Percentiles rank a stretch among this genome's conserved stretches.
Evolutionary conservation across 2,888 invertebrate species (phyloP).

Genomic region (Aplocera efformata): DNA sequence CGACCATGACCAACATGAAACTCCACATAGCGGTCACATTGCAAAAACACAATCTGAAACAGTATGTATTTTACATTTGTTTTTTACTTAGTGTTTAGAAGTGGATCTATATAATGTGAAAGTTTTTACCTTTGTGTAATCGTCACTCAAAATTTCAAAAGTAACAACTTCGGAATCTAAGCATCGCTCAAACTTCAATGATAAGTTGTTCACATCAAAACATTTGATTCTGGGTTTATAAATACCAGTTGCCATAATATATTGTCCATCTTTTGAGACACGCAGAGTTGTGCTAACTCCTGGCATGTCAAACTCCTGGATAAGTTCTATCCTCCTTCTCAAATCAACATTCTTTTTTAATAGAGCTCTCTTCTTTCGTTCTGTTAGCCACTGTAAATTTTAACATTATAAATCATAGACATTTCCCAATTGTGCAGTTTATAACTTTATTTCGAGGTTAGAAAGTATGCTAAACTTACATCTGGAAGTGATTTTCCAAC

Average conservation of each 20-base stretch:
- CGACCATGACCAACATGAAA: constrained; percentile 97
- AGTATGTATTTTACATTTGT: no score
- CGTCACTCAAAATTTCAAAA: constrained; percentile 95
- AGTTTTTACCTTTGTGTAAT: constrained; percentile 97
- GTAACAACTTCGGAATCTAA: constrained; percentile 98
- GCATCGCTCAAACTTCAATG: constrained; percentile 98
- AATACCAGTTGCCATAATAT: constrained; percentile 94
- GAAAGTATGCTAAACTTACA: constrained; percentile 79
- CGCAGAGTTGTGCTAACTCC: constrained; percentile 92
- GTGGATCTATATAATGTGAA: no score
- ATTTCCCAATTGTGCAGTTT: neutral
- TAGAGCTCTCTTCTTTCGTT: constrained; percentile 88
- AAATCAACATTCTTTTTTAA: constrained; percentile 95
- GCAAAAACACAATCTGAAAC: constrained; percentile 91
- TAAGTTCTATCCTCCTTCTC: constrained; percentile 94
- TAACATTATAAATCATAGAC: constrained; percentile 13
- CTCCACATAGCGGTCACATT: constrained; percentile 92
- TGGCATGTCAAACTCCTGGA: constrained; percentile 99
- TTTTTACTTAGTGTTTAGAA: no score
- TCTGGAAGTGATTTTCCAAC: constrained; percentile 98
- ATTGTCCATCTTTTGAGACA: constrained; percentile 94
- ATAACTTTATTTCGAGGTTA: constrained; percentile 15
- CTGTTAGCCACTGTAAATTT: constrained; percentile 91
- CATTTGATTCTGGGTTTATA: constrained; percentile 98
- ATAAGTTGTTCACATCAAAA: constrained; percentile 97